A percentile compares a stretch with the other conserved stretches of the same genome.
Conservation (phyloP, 2,888 invertebrate genomes). For the Drosophila rellima region DNA sequence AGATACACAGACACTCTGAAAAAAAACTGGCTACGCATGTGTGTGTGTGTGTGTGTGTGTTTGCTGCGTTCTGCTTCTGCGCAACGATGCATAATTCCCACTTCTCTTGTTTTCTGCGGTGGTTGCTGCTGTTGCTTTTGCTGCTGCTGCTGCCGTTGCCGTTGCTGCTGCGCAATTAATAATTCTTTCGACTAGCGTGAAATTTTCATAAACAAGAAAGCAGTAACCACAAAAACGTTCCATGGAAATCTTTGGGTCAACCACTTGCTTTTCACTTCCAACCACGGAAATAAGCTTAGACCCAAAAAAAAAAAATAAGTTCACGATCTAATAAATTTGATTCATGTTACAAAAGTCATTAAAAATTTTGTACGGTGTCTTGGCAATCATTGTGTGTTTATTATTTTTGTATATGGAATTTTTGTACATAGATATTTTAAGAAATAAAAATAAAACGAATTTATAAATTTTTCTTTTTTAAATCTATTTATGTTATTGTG, state of each 20-base stretch:
- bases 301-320: conserved; percentile 57
- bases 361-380: conserved; percentile 34
- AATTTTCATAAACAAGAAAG: conserved; percentile 73
- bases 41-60: conserved; percentile 30
- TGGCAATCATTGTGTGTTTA: conserved; percentile 7
- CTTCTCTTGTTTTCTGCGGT: conserved; percentile 65
- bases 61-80: conserved; percentile 83
- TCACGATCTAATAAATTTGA: conserved; percentile 70
- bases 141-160: conserved; percentile 31
- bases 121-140: conserved; percentile 36
- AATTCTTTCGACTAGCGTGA: conserved; percentile 79
- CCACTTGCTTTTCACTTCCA: conserved; percentile 58
- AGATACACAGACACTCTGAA: conserved; percentile 8
- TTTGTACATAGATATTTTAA: not conserved
- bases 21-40: conserved; percentile 19
- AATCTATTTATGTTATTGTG: not conserved
- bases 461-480: too few relatives aligned
- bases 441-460: too few relatives aligned
- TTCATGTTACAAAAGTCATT: conserved; percentile 55
- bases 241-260: conserved; percentile 71
- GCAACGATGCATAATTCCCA: conserved; percentile 85
- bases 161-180: conserved; percentile 77
- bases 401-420: not conserved
- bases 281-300: conserved; percentile 62
- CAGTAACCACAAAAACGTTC: conserved; percentile 73